Conservation (phyloP, 2,888 invertebrate genomes). For the Crepidodera aurea region DNA sequence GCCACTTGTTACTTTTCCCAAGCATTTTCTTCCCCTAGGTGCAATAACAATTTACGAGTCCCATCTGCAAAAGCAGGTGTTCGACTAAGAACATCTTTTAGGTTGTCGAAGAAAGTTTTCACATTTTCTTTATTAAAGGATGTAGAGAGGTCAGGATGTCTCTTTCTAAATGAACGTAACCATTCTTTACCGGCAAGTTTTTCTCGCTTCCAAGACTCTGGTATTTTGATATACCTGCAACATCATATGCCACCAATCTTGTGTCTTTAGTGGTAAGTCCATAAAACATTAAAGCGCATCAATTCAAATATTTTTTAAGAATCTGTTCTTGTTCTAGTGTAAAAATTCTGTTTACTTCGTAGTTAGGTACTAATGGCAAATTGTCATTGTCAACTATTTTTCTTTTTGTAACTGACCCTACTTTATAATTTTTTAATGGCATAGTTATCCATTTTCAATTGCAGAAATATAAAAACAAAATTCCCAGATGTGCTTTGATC, state of each 20-base stretch:
- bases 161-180: conserved; percentile 20
- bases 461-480: no score
- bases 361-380: conserved; percentile 14
- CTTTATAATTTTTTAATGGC: no score
- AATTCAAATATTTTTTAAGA: conserved; percentile 19
- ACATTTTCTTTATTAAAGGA: conserved; percentile 22
- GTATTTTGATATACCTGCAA: conserved; percentile 19
- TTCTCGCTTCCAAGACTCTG: conserved; percentile 49
- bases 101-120: conserved; percentile 21
- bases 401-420: no score
- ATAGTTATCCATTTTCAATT: no score
- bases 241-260: conserved; percentile 21
- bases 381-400: neutral
- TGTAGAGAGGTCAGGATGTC: conserved; percentile 16
- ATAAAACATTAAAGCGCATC: conserved; percentile 20
- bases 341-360: conserved; percentile 25
- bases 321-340: conserved; percentile 8
- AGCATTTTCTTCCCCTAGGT: conserved; percentile 14
- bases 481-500: no score
- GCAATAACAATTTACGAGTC: conserved; percentile 28
- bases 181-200: conserved; percentile 45
- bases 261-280: conserved; percentile 9
- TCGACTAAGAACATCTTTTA: conserved; percentile 14
- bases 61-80: conserved; percentile 27
- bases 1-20: conserved; percentile 10